A percentile compares a stretch with the other conserved stretches of the same genome.
phyloP scores from a whole-genome alignment of 2,888 invertebrate species.

The Hemicrepidius hirtus region DNA sequence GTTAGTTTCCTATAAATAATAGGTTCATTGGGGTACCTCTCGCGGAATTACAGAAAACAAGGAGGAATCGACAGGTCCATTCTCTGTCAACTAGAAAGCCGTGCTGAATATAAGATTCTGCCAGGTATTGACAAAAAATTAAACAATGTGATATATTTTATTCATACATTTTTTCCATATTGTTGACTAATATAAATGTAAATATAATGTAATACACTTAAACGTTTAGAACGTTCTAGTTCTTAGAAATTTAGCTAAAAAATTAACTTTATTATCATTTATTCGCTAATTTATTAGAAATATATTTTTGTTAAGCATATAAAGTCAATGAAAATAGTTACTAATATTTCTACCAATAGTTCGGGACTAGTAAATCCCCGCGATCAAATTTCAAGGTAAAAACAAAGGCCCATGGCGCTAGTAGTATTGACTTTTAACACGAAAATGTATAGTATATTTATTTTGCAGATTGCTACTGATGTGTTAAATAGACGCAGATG shows the following conservation, averaged over 20 bases:
- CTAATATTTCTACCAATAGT: slow-evolving; percentile 9
- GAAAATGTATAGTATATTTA: slow-evolving; percentile 26
- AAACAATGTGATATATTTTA: too few species aligned
- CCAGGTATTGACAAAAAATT: too few species aligned
- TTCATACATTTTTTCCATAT: too few species aligned
- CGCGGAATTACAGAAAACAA: too few species aligned
- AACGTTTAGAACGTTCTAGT: neutral
- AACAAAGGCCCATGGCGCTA: slow-evolving; percentile 29
- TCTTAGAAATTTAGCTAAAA: neutral
- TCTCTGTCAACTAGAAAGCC: too few species aligned
- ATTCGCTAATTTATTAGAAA: slow-evolving; percentile 3
- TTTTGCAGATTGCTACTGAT: slow-evolving; percentile 29
- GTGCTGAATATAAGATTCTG: too few species aligned
- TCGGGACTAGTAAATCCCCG: neutral
- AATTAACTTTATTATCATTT: slow-evolving; percentile 16
- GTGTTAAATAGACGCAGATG: slow-evolving; percentile 19
- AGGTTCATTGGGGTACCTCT: too few species aligned
- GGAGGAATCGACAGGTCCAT: too few species aligned
- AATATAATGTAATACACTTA: too few species aligned
- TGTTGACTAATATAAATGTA: too few species aligned
- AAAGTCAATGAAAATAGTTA: neutral
- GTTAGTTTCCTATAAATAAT: too few species aligned
- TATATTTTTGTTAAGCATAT: neutral
- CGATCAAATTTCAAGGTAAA: slow-evolving; percentile 22
- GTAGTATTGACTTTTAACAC: slow-evolving; percentile 15